These are phyloP conservation scores for Drosophila lini DNA, from an alignment of 1,140 invertebrate species.

Conservation along the genomic window DNA sequence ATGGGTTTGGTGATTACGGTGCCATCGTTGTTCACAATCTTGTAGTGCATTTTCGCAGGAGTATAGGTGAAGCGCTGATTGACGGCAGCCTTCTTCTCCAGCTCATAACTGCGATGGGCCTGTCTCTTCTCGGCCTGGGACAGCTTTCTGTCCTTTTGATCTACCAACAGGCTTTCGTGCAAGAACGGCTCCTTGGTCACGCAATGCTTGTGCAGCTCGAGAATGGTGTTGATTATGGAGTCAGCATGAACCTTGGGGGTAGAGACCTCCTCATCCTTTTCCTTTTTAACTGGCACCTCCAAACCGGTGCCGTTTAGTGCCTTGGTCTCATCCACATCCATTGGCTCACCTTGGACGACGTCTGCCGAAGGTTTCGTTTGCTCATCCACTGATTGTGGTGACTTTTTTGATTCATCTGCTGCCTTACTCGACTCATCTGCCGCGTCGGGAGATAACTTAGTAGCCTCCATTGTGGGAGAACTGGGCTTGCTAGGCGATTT, in stretches of 20 bases:
- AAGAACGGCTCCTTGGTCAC: conserved; percentile 96
- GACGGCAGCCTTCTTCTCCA: conserved; percentile 95
- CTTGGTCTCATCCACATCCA: conserved; percentile 10
- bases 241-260: conserved; percentile 92
- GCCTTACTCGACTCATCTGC: conserved; percentile 2
- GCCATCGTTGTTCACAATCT: conserved; percentile 87
- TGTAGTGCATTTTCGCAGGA: conserved; percentile 83
- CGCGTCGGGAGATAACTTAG: neutral
- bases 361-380: neutral
- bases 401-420: conserved; percentile 9
- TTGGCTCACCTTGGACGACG: neutral
- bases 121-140: conserved; percentile 97
- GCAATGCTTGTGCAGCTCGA: conserved; percentile 88
- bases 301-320: conserved; percentile 7
- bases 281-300: conserved; percentile 26
- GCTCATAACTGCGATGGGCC: conserved; percentile 96
- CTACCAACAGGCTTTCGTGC: conserved; percentile 97
- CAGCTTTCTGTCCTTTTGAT: conserved; percentile 97
- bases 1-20: conserved; percentile 86
- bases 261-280: conserved; percentile 36
- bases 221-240: conserved; percentile 91
- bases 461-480: conserved; percentile 5
- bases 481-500: conserved; percentile 18
- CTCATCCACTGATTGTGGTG: conserved; percentile 15
- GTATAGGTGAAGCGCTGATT: conserved; percentile 83